Percentiles rank a stretch among this genome's conserved stretches.
Conservation (phyloP, 2,888 invertebrate species). For the Artemia sp. region DNA sequence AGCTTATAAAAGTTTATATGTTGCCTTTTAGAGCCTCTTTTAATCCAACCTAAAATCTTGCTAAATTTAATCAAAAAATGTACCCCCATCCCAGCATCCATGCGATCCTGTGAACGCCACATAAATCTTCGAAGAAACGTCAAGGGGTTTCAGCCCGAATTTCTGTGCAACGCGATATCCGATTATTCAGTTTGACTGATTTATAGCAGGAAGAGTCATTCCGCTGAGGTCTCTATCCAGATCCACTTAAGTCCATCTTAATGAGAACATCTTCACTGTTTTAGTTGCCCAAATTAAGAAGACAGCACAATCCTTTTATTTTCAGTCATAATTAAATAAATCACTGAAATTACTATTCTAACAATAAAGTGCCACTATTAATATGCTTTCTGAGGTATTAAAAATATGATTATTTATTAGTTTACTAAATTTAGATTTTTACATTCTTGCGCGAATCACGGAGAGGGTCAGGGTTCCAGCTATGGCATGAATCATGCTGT, state of each 20-base stretch:
- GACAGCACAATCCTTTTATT: not conserved
- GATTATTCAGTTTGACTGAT: constrained; percentile 9
- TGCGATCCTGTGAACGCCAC: constrained; percentile 5
- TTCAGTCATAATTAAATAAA: not conserved
- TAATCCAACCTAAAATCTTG: too few relatives aligned
- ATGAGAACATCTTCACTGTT: not conserved
- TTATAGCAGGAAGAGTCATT: not conserved
- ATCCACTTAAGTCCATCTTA: constrained; percentile 1
- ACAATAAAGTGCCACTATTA: too few relatives aligned
- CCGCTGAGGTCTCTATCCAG: constrained; percentile 6
- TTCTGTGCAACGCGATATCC: constrained; percentile 6
- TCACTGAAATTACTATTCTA: too few relatives aligned
- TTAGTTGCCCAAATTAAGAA: not conserved
- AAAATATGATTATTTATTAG: too few relatives aligned
- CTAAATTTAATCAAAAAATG: not conserved
- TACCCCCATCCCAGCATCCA: constrained; percentile 9
- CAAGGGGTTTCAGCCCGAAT: constrained; percentile 11
- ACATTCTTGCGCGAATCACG: too few relatives aligned
- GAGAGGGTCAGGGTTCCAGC: too few relatives aligned
- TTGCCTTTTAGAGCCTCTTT: too few relatives aligned
- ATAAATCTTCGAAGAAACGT: constrained; percentile 1
- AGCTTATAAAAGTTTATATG: too few relatives aligned
- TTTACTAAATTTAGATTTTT: too few relatives aligned
- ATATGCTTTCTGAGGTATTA: too few relatives aligned
- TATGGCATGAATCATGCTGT: too few relatives aligned